These are phyloP conservation scores for Diloba caeruleocephala DNA, from an alignment of 2,888 invertebrate genomes.

Conservation along the genomic window DNA sequence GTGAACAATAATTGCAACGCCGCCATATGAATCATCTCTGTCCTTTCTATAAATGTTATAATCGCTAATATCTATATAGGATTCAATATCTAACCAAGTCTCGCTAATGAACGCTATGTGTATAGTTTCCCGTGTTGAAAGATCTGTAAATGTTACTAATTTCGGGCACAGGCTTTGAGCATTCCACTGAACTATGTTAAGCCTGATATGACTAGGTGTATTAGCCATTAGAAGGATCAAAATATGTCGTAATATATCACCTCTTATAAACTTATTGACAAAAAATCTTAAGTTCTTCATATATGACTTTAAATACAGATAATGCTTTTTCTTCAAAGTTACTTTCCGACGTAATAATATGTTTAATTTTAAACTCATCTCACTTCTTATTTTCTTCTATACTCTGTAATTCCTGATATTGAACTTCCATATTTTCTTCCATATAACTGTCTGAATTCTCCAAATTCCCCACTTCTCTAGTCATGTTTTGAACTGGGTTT, in stretches of 20 bases:
- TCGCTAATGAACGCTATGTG: conserved; percentile 15
- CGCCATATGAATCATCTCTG: conserved; percentile 1
- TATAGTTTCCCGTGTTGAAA: conserved; percentile 1
- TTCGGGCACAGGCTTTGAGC: conserved; percentile 7
- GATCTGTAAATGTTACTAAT: conserved; percentile 2
- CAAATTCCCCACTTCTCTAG: background rate
- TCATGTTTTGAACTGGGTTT: background rate
- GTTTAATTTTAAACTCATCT: conserved; percentile 7
- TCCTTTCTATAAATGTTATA: conserved; percentile 4
- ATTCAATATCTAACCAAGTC: conserved; percentile 15
- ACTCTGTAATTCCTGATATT: background rate
- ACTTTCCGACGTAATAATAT: conserved; percentile 1
- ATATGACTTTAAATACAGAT: background rate
- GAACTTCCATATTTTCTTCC: background rate
- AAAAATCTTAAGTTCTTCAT: conserved; percentile 1
- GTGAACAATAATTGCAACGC: conserved; percentile 5
- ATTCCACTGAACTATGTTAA: conserved; percentile 14
- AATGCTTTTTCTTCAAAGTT: background rate
- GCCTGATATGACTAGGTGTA: background rate
- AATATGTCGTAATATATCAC: background rate
- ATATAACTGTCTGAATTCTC: background rate
- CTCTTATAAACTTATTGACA: background rate
- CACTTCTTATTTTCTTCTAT: background rate
- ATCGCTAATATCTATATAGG: conserved; percentile 1
- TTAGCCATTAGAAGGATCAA: background rate